These are phyloP conservation scores for Orchestia grillus DNA, from an alignment of 1,140 invertebrate genomes.

Conservation along the genomic window DNA sequence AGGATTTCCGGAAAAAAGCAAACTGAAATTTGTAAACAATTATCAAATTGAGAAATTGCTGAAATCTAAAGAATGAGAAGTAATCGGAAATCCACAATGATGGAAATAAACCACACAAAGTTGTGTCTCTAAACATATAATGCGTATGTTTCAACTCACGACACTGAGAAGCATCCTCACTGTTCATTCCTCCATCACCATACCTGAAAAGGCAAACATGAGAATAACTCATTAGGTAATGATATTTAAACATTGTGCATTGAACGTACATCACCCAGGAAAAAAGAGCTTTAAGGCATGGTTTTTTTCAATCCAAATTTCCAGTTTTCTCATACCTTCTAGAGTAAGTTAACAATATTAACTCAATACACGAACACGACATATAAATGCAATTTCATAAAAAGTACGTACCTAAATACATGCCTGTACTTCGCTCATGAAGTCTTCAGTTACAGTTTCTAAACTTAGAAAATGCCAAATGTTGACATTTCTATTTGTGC, in stretches of 20 bases:
- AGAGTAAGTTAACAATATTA: no score
- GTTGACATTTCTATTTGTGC: no score
- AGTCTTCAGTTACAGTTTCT: no score
- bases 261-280: background rate
- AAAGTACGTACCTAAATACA: no score
- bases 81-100: background rate
- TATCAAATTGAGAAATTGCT: background rate
- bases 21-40: background rate
- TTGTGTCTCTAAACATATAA: background rate
- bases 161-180: background rate
- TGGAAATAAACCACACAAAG: background rate
- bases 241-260: background rate
- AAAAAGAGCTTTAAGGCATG: no score
- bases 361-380: no score
- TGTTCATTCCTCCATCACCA: background rate
- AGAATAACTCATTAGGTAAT: background rate
- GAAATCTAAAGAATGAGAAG: background rate
- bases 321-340: no score
- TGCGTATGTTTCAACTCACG: background rate
- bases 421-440: no score
- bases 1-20: background rate
- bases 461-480: no score
- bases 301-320: no score
- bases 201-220: background rate
- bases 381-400: no score